Evolutionary conservation across 2,797 vertebrate genomes (phyloP), one percentile per base, ranked within the genome.

Genomic region (Hyperoplus immaculatus): DNA sequence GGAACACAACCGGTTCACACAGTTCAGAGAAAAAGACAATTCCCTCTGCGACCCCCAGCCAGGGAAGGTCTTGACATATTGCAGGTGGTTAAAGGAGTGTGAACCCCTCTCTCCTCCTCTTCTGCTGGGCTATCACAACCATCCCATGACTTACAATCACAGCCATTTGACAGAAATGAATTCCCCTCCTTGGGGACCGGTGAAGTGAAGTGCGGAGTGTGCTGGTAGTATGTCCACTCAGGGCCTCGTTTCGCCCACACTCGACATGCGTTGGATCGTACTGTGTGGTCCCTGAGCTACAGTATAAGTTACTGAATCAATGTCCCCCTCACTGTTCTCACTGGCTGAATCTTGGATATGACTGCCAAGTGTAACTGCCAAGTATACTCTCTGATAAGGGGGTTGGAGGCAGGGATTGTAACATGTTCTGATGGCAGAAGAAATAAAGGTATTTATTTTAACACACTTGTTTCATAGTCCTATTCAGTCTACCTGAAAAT

Each of bases 281-380:
- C 75, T 81, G 74, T 78, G 79, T 69, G 45, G 65, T 84, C 78
- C 66, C 64, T 78, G 66, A 61, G 67, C 65, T 78, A 29, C 29
- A 29, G 29, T 29, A n/a, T 61, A 63, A 63, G 69, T 67, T 82
- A 67, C 81, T 85, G 79, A 90, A 92, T 94, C 84, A 84, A 85
- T 92, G 90, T 88, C 63, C 75, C 73, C 82, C 81, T 29, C 29
- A 29, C 29, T 29, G 29, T 29, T 29, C 29, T 29, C 80, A 54
- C 68, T 68, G 51, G 57, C 59, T 82, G 66, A 90, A 80, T 82
- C 6, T 42, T 45, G 36, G 75, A 81, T 81, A 78, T 80, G 55
- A 80, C 83, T 80, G 75, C 77, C 77, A 54, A 60, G 69, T 69
- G 78, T 81, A 87, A 80, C 83, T 80, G 75, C 77, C 77, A 54